Conservation (phyloP, 2,113 vertebrate species). For the Hemiscyllium ocellatum region DNA sequence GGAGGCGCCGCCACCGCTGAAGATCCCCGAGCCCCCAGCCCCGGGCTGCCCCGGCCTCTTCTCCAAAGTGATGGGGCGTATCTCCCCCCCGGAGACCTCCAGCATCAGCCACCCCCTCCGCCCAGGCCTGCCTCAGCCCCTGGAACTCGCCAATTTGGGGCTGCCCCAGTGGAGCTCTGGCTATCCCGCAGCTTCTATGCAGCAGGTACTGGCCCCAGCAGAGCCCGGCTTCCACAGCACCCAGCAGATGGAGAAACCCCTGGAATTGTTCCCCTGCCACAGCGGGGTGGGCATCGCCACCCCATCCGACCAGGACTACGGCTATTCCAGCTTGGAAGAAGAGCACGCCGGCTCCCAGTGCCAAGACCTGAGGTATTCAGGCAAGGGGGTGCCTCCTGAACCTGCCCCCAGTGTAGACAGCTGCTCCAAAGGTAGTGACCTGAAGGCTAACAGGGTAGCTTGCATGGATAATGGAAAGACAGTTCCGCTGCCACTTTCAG, state of each 20-base stretch:
- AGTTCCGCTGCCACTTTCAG: no score
- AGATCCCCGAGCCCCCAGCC: conserved; percentile 36
- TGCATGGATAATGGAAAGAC: not conserved
- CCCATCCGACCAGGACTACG: conserved; percentile 68
- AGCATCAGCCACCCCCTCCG: not conserved
- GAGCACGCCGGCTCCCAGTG: conserved; percentile 53
- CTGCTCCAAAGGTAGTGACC: not conserved
- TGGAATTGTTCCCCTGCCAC: conserved; percentile 39
- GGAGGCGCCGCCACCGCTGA: no score
- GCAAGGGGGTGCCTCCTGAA: not conserved
- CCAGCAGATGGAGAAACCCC: conserved; percentile 38
- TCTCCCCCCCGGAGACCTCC: not conserved
- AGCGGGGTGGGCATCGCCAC: conserved; percentile 51
- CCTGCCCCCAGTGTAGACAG: not conserved
- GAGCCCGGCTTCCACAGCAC: not conserved
- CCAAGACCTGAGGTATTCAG: not conserved
- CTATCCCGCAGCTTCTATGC: not conserved
- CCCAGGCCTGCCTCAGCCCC: not conserved
- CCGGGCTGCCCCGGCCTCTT: not conserved
- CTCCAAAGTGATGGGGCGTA: not conserved
- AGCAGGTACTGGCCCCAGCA: not conserved
- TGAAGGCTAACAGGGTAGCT: no score
- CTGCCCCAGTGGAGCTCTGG: not conserved
- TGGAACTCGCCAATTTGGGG: no score
- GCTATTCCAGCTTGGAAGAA: conserved; percentile 85